A percentile compares a stretch with the other conserved stretches of the same genome.
Evolutionary conservation across 2,888 invertebrate species (phyloP).

Genomic region (Petrolisthes manimaculis): DNA sequence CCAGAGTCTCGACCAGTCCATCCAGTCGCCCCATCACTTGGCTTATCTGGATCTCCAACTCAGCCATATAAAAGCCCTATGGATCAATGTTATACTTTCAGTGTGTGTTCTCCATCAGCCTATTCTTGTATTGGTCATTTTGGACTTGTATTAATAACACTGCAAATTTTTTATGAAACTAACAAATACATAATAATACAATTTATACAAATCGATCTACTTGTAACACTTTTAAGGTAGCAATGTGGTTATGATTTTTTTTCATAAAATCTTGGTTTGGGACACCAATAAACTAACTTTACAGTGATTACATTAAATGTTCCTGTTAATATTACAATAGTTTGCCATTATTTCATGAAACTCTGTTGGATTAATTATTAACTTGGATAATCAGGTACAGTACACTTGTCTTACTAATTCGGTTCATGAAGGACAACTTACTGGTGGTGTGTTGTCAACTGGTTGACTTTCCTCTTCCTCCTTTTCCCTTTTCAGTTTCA

Average conservation of each 20-base stretch:
- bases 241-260: too few relatives aligned
- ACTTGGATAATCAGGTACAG: background rate
- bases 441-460: conserved; percentile 37
- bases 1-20: conserved; percentile 40
- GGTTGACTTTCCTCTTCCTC: conserved; percentile 31
- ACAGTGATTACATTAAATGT: too few relatives aligned
- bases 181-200: too few relatives aligned
- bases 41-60: conserved; percentile 47
- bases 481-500: background rate
- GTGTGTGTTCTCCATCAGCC: background rate
- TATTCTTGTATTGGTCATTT: too few relatives aligned
- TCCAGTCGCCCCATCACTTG: conserved; percentile 41
- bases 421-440: conserved; percentile 12
- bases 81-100: background rate
- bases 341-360: background rate
- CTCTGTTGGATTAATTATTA: background rate
- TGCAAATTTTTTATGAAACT: too few relatives aligned
- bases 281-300: too few relatives aligned
- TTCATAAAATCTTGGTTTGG: too few relatives aligned
- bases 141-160: background rate
- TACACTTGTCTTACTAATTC: background rate
- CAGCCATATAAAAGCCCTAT: conserved; percentile 54
- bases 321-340: too few relatives aligned
- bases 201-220: too few relatives aligned
- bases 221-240: too few relatives aligned